Base-by-base conservation (phyloP, 2,888 invertebrate genomes). In the Acleris cristana region DNA sequence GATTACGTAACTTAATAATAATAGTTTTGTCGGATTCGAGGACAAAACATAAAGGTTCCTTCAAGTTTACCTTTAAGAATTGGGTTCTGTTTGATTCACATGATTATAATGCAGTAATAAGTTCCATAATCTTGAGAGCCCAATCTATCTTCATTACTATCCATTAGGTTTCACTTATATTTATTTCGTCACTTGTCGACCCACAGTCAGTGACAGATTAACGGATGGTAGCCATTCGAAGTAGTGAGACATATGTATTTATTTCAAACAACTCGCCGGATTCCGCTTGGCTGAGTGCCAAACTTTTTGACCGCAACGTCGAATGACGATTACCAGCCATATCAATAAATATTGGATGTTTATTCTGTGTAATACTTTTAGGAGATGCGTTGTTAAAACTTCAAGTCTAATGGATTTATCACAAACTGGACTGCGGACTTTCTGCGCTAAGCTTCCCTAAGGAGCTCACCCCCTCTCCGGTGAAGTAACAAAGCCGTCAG, bases 221-320 rank as follows among this genome's bases (percentile, higher is more conserved):
- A 56, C 56, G 34, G 61, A 61, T 57, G 57, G 53, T 44, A 18
- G 52, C 40, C 40, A 57, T 68, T 62, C 64, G 58, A 54, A 60
- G 54, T 58, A 26, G 51, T 55, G 70, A 67, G 71, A 64, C 69
- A 69, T 69, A 56, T 40, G 40, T 14, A 40, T 40, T 40, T 40
- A 40, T 69, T 70, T 64, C 64, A 64, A 70, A 61, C 65, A 69
- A 66, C 60, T 19, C 30, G 26, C n/a, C 55, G 55, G 44, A 60
- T 61, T 52, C 34, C 21, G 49, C 26, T 51, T 56, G 66, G 56
- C 23, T 8, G 30, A 19, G 10, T 53, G 66, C 66, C 66, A 67
- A 57, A 53, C 14, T 57, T 57, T 62, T 53, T 54, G 57, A 62
- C 62, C 57, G 62, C 53, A 18, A 48, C 58, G 52, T 66, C 53